These are phyloP conservation scores for Drosophila orena DNA, from an alignment of 1,140 invertebrate genomes.

Conservation along the genomic window DNA sequence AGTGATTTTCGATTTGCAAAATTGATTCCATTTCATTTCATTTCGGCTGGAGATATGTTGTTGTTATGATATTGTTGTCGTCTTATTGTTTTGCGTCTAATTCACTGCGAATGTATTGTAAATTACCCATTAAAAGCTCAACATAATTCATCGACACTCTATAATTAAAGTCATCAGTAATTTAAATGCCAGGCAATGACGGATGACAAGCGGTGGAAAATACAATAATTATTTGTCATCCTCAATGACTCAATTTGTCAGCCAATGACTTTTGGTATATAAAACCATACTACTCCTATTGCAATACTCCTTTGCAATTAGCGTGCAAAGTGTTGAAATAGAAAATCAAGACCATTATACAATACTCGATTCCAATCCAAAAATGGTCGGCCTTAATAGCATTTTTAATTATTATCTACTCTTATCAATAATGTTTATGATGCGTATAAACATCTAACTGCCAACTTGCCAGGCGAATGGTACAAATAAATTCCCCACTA, in stretches of 20 bases:
- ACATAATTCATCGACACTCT: slow-evolving; percentile 20
- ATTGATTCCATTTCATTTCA: slow-evolving; percentile 48
- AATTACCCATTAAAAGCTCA: slow-evolving; percentile 36
- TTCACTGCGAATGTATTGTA: slow-evolving; percentile 19
- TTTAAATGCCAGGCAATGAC: slow-evolving; percentile 14
- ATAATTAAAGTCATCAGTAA: slow-evolving; percentile 24
- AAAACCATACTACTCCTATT: too few species aligned
- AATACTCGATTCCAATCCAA: too few species aligned
- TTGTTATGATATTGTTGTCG: neutral
- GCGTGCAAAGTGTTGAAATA: too few species aligned
- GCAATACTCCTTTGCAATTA: too few species aligned
- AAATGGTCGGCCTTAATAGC: too few species aligned
- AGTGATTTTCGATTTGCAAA: slow-evolving; percentile 46
- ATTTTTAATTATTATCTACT: neutral
- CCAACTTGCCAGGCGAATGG: neutral
- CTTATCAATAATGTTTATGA: neutral
- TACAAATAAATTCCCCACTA: neutral
- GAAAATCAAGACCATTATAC: too few species aligned
- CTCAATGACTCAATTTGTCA: too few species aligned
- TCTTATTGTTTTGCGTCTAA: slow-evolving; percentile 29
- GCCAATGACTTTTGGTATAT: neutral
- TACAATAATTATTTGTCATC: neutral
- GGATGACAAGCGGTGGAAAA: neutral
- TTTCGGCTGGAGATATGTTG: neutral
- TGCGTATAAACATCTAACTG: neutral